phyloP scores from a whole-genome alignment of 2,797 vertebrate genomes.

The Alosa sapidissima region DNA sequence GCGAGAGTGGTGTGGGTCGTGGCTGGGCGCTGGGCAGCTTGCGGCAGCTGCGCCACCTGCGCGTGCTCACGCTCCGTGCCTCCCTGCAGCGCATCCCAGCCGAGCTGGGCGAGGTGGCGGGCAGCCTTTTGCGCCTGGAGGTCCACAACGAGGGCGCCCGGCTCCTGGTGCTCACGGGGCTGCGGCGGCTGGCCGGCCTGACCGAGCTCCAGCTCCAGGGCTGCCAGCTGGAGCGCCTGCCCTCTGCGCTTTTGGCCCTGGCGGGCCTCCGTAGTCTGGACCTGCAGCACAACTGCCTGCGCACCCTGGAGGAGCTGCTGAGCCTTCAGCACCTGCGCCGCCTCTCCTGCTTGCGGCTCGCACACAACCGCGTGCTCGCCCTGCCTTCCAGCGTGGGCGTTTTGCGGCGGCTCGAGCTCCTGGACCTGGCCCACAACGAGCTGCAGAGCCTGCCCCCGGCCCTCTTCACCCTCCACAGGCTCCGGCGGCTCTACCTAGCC shows the following conservation, averaged over 20 bases:
- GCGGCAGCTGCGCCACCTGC: conserved; percentile 68
- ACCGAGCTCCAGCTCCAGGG: conserved; percentile 71
- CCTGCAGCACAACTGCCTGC: conserved; percentile 72
- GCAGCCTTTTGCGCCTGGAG: conserved; percentile 68
- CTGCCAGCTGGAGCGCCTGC: conserved; percentile 76
- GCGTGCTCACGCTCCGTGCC: conserved; percentile 66
- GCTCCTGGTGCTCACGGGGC: conserved; percentile 68
- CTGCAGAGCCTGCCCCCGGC: conserved; percentile 69
- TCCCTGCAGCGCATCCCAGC: conserved; percentile 70
- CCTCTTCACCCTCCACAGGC: conserved; percentile 71
- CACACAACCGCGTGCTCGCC: conserved; percentile 67
- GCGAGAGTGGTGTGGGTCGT: conserved; percentile 66
- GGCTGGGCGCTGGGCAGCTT: conserved; percentile 71
- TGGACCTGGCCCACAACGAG: conserved; percentile 75
- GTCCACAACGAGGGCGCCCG: conserved; percentile 74
- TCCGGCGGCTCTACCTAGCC: conserved; percentile 74
- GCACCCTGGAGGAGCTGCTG: conserved; percentile 74
- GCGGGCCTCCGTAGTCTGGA: conserved; percentile 68
- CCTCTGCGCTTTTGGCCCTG: conserved; percentile 67
- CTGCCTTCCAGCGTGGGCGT: conserved; percentile 69
- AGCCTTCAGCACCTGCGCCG: conserved; percentile 70
- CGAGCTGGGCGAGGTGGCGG: conserved; percentile 71
- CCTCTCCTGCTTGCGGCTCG: conserved; percentile 71
- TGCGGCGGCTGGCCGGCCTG: conserved; percentile 68
- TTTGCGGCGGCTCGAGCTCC: conserved; percentile 71